Evolutionary conservation across 2,888 invertebrate species (phyloP), one percentile per base, ranked within the genome.

Genomic region (Camptogramma bilineatum): DNA sequence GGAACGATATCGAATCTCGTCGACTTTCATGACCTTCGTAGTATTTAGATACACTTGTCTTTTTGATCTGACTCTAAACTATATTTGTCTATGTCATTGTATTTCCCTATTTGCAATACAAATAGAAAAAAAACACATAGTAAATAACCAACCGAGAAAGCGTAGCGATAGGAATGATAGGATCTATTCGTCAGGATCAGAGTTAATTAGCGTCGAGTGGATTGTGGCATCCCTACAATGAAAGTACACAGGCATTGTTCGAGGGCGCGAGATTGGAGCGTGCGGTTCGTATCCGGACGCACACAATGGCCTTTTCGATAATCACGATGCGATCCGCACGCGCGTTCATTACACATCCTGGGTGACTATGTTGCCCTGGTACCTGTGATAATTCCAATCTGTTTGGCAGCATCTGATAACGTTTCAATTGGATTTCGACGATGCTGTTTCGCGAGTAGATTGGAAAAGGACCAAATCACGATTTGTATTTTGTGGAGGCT

Each of bases 241-340:
- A 47, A 52, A 55, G 39, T 60, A 64, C 54, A 63, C 74, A 62
- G 68, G 74, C 74, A 84, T 84, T 86, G 85, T 83, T 75, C 56
- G 63, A 71, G 77, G 73, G 83, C 81, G 85, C 80, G 84, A 86
- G 83, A 84, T 84, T 82, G 82, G 81, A 86, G 79, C 86, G 83
- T 86, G 86, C 81, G 86, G 87, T 84, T 81, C 78, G 83, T 83
- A 83, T 87, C 89, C 87, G 87, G 84, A 75, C 78, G 74, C 66
- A 73, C 78, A 89, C 88, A 88, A 88, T 86, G 67, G 78, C 74
- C 68, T 75, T 78, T 74, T 79, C 83, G 86, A 88, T 89, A 85
- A 88, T 88, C 87, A 75, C 81, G 84, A 83, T 83, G 79, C 76
- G 79, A 87, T 85, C 84, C 78, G 75, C 76, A 78, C 73, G 68